Conservation (phyloP, 2,113 vertebrate genomes). For the Gallinago jamesoni region DNA sequence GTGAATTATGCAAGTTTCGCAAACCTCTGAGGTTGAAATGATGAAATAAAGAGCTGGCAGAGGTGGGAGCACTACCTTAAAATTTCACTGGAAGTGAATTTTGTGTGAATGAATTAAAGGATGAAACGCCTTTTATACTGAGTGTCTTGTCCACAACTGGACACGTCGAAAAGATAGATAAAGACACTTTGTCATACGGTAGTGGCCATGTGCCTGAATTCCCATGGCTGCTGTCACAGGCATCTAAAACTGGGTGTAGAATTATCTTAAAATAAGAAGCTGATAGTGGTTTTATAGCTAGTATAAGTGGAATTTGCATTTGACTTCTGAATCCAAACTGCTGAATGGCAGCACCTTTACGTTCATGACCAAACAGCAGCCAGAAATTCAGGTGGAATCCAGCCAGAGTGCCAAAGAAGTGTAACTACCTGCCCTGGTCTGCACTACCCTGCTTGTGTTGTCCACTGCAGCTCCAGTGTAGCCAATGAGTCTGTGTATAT, state of each 20-base stretch:
- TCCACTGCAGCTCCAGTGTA: background rate
- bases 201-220: constrained; percentile 5
- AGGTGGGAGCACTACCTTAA: background rate
- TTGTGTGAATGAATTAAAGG: background rate
- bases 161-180: background rate
- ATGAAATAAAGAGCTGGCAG: background rate
- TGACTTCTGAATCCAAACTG: background rate
- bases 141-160: background rate
- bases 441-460: background rate
- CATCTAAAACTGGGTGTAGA: background rate
- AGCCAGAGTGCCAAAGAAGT: background rate
- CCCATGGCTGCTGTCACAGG: background rate
- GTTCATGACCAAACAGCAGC: background rate
- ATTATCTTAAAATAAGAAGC: background rate
- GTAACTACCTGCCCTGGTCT: background rate
- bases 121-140: background rate
- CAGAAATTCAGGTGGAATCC: background rate
- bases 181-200: background rate
- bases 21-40: background rate
- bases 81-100: background rate
- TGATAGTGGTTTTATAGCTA: background rate
- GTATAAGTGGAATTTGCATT: background rate
- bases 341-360: background rate
- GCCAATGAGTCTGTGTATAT: too few relatives aligned
- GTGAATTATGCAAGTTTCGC: background rate